Conservation (phyloP, 37 sponge, comb jelly and placozoan genomes). For the Hexactinellida sp. region DNA sequence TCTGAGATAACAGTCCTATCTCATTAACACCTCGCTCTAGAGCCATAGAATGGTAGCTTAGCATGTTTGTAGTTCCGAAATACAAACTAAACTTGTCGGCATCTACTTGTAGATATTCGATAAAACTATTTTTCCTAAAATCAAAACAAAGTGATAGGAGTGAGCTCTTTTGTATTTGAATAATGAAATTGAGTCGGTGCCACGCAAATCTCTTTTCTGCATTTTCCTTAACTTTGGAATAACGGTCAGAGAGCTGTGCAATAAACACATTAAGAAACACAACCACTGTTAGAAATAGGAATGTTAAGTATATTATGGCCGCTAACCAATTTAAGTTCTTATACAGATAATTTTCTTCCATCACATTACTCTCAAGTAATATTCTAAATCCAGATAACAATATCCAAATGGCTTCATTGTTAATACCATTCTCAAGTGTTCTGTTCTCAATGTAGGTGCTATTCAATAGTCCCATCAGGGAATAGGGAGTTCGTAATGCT, state of each 20-base stretch:
- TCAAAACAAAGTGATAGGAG: constrained; percentile 8
- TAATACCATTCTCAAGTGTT: not conserved
- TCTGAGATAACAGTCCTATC: not conserved
- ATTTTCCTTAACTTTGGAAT: not conserved
- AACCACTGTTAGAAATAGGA: not conserved
- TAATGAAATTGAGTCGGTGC: constrained; percentile 8
- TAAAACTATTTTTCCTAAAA: not conserved
- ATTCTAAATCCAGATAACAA: not conserved
- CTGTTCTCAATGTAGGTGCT: not conserved
- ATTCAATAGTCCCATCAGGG: not conserved
- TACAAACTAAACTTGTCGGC: not conserved
- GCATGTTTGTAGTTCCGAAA: not conserved
- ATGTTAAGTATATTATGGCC: not conserved
- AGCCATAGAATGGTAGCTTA: not conserved
- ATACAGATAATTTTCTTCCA: not conserved
- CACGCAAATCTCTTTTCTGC: not conserved
- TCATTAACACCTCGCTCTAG: not conserved
- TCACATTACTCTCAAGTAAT: not conserved
- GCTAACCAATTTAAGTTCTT: not conserved
- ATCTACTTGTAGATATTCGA: not conserved
- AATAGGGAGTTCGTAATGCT: not conserved
- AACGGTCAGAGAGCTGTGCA: not conserved
- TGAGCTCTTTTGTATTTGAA: constrained; percentile 1
- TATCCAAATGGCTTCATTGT: not conserved
- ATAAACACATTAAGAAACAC: constrained; percentile 11